Percentiles rank a stretch among this genome's conserved stretches.
phyloP scores from a whole-genome alignment of 2,888 invertebrate species.

The Amiota mariae region DNA sequence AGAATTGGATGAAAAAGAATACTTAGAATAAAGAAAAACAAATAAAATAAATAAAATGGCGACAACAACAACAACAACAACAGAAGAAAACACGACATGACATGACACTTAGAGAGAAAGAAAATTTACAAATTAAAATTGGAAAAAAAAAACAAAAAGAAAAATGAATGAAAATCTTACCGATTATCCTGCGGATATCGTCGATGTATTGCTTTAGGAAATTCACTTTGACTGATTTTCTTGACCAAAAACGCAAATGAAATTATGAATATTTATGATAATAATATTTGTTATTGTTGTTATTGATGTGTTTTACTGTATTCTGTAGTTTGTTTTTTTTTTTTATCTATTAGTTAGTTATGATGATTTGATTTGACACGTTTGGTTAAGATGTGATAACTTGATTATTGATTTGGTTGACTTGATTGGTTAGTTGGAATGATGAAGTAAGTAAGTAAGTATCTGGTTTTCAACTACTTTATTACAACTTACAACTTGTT shows the following conservation, averaged over 20 bases:
- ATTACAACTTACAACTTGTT: conserved; percentile 46
- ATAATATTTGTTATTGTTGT: not conserved
- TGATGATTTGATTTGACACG: not conserved
- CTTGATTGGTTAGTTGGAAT: conserved; percentile 16
- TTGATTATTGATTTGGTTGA: conserved; percentile 25
- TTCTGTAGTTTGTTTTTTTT: not conserved
- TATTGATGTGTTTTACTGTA: not conserved
- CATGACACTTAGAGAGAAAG: not conserved
- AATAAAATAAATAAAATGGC: conserved; percentile 7
- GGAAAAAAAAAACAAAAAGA: not conserved
- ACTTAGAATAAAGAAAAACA: conserved; percentile 26
- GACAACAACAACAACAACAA: not conserved
- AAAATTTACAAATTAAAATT: not conserved
- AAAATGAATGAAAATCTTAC: conserved; percentile 61
- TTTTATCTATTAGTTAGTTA: not conserved
- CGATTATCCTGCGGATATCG: conserved; percentile 75
- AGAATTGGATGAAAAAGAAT: not conserved
- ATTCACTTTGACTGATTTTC: conserved; percentile 74
- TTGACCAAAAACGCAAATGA: conserved; percentile 25
- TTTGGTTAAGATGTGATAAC: conserved; percentile 3
- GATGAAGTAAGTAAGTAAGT: conserved; percentile 40
- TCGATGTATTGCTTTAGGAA: conserved; percentile 74
- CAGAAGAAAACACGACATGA: not conserved
- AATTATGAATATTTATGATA: not conserved
- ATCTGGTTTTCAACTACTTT: conserved; percentile 4